Conservation (phyloP, 2,888 invertebrate genomes). For the Epiblema foenella region DNA sequence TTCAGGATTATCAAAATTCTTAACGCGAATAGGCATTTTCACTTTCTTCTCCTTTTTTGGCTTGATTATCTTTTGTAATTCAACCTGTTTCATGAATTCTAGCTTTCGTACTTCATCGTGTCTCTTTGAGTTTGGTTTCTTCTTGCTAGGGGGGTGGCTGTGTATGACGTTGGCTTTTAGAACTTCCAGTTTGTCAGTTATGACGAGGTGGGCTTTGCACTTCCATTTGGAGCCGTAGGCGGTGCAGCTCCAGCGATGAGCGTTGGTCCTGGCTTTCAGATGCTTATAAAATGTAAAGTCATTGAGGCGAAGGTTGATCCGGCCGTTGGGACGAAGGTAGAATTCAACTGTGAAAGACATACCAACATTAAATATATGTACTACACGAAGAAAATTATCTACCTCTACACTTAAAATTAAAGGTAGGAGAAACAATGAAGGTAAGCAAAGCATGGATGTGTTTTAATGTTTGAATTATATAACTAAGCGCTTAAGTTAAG, state of each 20-base stretch:
- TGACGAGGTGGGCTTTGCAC: constrained; percentile 74
- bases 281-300: constrained; percentile 78
- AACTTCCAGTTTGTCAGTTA: constrained; percentile 73
- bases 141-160: constrained; percentile 66
- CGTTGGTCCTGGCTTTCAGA: constrained; percentile 70
- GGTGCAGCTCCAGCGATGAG: constrained; percentile 77
- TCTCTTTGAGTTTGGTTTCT: constrained; percentile 51
- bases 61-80: constrained; percentile 31
- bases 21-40: constrained; percentile 17
- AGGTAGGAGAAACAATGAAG: constrained; percentile 30
- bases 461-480: constrained; percentile 25
- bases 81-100: constrained; percentile 39
- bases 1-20: constrained; percentile 23
- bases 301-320: constrained; percentile 74
- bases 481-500: constrained; percentile 16
- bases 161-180: constrained; percentile 70
- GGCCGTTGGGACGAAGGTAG: constrained; percentile 73
- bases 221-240: constrained; percentile 75
- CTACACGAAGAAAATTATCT: not conserved
- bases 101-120: constrained; percentile 32
- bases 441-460: constrained; percentile 33
- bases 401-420: constrained; percentile 5
- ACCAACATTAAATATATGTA: constrained; percentile 13
- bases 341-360: constrained; percentile 63
- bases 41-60: constrained; percentile 37